phyloP scores from a whole-genome alignment of 2,888 invertebrate genomes.

The Beris morrisii region DNA sequence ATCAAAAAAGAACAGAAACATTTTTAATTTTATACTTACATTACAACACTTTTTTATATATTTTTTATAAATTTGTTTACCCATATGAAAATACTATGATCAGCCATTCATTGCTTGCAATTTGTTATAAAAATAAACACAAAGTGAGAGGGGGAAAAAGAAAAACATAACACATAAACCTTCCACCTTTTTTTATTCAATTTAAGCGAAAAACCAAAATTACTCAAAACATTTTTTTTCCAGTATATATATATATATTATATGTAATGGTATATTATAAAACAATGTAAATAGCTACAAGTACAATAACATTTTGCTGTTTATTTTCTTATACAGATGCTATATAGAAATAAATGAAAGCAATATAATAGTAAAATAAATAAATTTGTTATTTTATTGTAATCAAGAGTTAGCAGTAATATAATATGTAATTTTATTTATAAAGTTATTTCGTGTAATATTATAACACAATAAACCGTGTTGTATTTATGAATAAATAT shows the following conservation, averaged over 20 bases:
- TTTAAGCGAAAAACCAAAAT: conserved; percentile 9
- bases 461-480: background rate
- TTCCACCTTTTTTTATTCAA: conserved; percentile 17
- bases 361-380: background rate
- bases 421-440: too few relatives aligned
- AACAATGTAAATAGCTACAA: conserved; percentile 13
- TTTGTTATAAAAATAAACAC: too few relatives aligned
- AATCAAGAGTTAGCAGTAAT: background rate
- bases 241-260: background rate
- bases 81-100: too few relatives aligned
- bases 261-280: conserved; percentile 2
- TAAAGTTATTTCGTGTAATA: conserved; percentile 3
- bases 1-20: too few relatives aligned
- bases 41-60: too few relatives aligned
- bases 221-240: conserved; percentile 9
- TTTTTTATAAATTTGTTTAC: too few relatives aligned
- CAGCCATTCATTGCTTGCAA: too few relatives aligned
- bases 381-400: conserved; percentile 19
- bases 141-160: conserved; percentile 2
- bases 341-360: too few relatives aligned
- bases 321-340: background rate
- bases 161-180: conserved; percentile 27
- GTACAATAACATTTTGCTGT: background rate
- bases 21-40: too few relatives aligned
- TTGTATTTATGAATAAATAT: too few relatives aligned